Base-by-base conservation (phyloP, 2,113 vertebrate species). In the Chionis minor region DNA sequence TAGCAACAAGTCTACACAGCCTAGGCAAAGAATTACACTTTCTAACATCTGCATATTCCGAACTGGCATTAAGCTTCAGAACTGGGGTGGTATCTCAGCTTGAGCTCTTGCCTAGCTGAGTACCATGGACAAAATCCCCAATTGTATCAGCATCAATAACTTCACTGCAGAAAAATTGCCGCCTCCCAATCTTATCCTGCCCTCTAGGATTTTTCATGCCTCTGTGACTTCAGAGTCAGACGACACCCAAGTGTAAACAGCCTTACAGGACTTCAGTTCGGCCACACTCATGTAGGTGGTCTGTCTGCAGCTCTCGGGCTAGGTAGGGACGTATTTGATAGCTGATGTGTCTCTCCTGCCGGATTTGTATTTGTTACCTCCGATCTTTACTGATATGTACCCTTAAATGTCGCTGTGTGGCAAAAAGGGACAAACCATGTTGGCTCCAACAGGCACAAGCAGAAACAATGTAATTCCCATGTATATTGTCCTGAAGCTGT, bases 141-240 rank as follows among this genome's bases (percentile, higher is more conserved):
- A 10, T 8, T 4, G 0, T 30, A 44, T 18, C n/a, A 19, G 14
- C 20, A 58, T 9, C 2, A 0, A 3, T 49, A 78, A 38, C 17
- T 21, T 32, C n/a, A 30, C 38, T 38, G 56, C 49, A 65, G 44
- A 75, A 75, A 82, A 86, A 83, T 42, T 54, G 7, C 3, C 0
- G 30, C 51, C 51, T 89, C 47, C 42, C n/a, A 12, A 0, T 66
- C 17, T 33, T 20, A 33, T 4, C 55, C 6, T 80, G 12, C 67
- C 45, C 30, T 77, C 38, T 18, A 35, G 35, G 56, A 58, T 6
- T 28, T 45, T 0, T 75, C 69, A 74, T 35, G 30, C 35, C 32
- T 38, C 54, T 70, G 22, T 22, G 51, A 40, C 30, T 47, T 42
- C 24, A 27, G 42, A 74, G 67, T 54, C 52, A 59, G 44, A 73